phyloP scores from a whole-genome alignment of 1,140 invertebrate species.

The Panagrolaimus sp. region DNA sequence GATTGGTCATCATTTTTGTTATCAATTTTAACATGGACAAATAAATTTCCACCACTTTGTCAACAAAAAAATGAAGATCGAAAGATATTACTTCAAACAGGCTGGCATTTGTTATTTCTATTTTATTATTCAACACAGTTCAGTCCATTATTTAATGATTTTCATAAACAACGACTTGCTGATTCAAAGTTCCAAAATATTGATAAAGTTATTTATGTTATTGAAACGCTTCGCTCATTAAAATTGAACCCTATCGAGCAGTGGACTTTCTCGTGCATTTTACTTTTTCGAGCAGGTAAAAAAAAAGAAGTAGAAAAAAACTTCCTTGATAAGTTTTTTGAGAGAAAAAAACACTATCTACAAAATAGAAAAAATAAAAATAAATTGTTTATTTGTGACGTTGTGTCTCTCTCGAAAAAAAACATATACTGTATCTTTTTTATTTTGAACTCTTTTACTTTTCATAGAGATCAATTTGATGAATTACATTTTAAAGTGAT shows the following conservation, averaged over 20 bases:
- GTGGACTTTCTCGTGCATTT: slow-evolving; percentile 22
- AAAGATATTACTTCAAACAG: slow-evolving; percentile 16
- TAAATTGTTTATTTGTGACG: background rate
- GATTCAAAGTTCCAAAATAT: background rate
- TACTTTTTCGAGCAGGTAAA: slow-evolving; percentile 13
- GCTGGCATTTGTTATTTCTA: slow-evolving; percentile 37
- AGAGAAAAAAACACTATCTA: no score
- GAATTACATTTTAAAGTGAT: no score
- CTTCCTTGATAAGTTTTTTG: no score
- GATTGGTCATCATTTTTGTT: slow-evolving; percentile 13
- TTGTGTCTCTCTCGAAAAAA: background rate
- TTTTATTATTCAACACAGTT: slow-evolving; percentile 29
- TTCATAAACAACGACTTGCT: background rate
- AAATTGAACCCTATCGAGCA: slow-evolving; percentile 28
- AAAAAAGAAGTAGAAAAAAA: background rate
- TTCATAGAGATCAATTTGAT: no score
- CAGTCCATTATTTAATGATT: background rate
- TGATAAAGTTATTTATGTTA: slow-evolving; percentile 7
- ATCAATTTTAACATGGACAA: slow-evolving; percentile 16
- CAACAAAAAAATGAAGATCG: slow-evolving; percentile 21
- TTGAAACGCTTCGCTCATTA: slow-evolving; percentile 2
- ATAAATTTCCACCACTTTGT: slow-evolving; percentile 14
- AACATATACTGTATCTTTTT: background rate
- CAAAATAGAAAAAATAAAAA: no score
- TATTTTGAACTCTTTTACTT: background rate